Conservation (phyloP, 2,797 vertebrate genomes). For the Sebastes trivittatus region DNA sequence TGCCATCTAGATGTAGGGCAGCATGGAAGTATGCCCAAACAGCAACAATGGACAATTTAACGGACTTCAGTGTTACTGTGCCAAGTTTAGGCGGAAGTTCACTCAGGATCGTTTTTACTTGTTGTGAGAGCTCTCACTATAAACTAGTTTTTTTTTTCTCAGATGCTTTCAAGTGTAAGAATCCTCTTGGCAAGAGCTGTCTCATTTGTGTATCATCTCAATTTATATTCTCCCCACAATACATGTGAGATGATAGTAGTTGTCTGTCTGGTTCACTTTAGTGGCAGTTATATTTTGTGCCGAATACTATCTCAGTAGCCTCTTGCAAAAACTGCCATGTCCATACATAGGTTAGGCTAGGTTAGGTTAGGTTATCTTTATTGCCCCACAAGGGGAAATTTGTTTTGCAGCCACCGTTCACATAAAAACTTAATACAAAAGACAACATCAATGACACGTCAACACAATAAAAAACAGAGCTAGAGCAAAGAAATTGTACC, state of each 20-base stretch:
- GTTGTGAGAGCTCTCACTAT: not conserved
- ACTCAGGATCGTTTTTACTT: not conserved
- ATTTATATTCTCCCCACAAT: not conserved
- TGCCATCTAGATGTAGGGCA: conserved; percentile 48
- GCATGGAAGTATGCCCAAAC: conserved; percentile 7
- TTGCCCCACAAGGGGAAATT: no score
- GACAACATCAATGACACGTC: no score
- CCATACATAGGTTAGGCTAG: not conserved
- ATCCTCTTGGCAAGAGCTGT: not conserved
- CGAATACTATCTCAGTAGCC: not conserved
- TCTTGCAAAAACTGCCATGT: not conserved
- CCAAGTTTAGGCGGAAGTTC: conserved; percentile 46
- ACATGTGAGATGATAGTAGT: not conserved
- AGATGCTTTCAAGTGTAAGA: not conserved
- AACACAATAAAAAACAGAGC: no score
- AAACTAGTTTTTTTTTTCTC: not conserved
- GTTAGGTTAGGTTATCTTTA: no score
- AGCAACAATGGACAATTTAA: conserved; percentile 44
- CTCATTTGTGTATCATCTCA: not conserved
- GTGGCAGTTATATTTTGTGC: not conserved
- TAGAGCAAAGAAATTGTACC: no score
- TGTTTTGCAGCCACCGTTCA: no score
- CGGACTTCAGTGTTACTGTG: conserved; percentile 24
- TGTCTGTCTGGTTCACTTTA: not conserved
- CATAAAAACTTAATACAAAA: no score